Percentiles rank a stretch among this genome's conserved stretches.
Evolutionary conservation across 1,140 invertebrate genomes (phyloP).

Genomic region (Uloborus diversus): DNA sequence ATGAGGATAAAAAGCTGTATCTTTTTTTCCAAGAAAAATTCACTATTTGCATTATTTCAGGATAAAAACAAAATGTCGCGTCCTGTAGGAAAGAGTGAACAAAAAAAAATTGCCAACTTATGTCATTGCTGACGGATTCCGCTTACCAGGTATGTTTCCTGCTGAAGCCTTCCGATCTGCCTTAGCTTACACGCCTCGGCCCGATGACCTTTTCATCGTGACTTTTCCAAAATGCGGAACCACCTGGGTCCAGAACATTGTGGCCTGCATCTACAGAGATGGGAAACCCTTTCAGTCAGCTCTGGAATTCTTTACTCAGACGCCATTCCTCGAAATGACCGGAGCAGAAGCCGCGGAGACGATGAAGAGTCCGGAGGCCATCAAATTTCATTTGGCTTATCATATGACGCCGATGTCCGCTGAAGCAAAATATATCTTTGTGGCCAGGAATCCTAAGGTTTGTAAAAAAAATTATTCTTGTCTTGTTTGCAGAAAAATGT

Average conservation of each 20-base stretch:
- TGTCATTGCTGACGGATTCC: background rate
- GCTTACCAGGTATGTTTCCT: background rate
- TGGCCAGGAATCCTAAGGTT: conserved; percentile 56
- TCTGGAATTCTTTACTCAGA: conserved; percentile 33
- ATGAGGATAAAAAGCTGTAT: too few relatives aligned
- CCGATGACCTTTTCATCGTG: conserved; percentile 49
- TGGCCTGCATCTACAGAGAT: conserved; percentile 39
- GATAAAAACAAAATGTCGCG: too few relatives aligned
- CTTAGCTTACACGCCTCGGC: conserved; percentile 7
- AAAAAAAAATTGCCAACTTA: too few relatives aligned
- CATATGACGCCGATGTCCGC: conserved; percentile 35
- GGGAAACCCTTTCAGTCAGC: conserved; percentile 23
- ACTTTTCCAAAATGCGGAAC: conserved; percentile 59
- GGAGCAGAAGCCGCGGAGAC: conserved; percentile 27
- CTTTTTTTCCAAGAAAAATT: too few relatives aligned
- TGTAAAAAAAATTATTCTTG: too few relatives aligned
- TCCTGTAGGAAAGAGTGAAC: too few relatives aligned
- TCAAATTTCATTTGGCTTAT: conserved; percentile 56
- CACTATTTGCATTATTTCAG: too few relatives aligned
- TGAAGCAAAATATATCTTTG: conserved; percentile 55
- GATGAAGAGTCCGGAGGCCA: conserved; percentile 52
- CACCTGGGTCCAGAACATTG: conserved; percentile 57
- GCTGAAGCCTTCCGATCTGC: background rate
- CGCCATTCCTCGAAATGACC: conserved; percentile 57
- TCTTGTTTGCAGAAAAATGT: too few relatives aligned